phyloP scores from a whole-genome alignment of 2,113 vertebrate species.

The Irena cyanogastra region DNA sequence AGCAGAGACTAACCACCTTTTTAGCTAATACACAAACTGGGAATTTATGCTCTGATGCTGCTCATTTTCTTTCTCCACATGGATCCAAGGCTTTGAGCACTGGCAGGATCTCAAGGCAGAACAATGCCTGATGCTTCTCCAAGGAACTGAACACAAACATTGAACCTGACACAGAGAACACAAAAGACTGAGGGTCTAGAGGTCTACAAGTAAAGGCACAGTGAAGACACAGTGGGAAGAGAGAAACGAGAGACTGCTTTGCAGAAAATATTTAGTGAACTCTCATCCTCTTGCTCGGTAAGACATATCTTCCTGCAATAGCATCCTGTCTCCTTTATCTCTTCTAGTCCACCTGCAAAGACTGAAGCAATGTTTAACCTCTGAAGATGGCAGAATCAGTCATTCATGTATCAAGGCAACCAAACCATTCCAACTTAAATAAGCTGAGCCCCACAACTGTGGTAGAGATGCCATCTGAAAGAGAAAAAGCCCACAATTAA shows the following conservation, averaged over 20 bases:
- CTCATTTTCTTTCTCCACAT: background rate
- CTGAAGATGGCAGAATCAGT: background rate
- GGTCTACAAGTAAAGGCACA: background rate
- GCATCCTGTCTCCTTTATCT: background rate
- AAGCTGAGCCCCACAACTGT: background rate
- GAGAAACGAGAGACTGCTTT: background rate
- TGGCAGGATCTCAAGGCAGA: background rate
- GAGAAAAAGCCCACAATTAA: background rate
- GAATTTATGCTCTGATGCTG: background rate
- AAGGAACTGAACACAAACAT: background rate
- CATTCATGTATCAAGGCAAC: background rate
- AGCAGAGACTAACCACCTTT: background rate
- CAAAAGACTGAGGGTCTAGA: background rate
- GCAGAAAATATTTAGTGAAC: background rate
- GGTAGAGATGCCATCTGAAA: background rate
- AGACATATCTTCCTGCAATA: background rate
- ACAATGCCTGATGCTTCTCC: background rate
- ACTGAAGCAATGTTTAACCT: background rate
- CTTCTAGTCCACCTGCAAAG: background rate
- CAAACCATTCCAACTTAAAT: background rate
- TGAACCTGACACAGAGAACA: background rate
- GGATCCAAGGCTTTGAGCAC: background rate
- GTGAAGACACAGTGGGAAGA: accelerated
- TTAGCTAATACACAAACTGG: background rate
- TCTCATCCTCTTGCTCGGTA: background rate